Percentiles rank a stretch among this genome's conserved stretches.
These are phyloP conservation scores for Marasmarcha lunaedactyla DNA, from an alignment of 2,888 invertebrate species.

Conservation along the genomic window DNA sequence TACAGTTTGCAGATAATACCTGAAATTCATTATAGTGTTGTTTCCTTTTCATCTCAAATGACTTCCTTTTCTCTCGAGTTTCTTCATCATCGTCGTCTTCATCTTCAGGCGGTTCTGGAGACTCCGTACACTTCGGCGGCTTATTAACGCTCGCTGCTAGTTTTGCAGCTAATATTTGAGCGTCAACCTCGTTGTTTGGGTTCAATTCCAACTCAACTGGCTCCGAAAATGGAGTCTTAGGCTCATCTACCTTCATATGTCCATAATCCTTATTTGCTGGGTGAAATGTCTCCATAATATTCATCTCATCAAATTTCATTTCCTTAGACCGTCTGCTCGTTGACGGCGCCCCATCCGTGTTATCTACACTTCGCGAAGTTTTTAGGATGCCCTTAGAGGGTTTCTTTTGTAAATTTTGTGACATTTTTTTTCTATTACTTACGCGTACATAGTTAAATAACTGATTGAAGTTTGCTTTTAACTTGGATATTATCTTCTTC, in stretches of 20 bases:
- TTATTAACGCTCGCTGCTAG: slow-evolving; percentile 64
- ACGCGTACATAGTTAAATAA: slow-evolving; percentile 30
- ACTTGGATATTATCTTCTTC: too few relatives aligned
- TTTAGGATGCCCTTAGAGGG: slow-evolving; percentile 93
- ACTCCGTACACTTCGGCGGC: slow-evolving; percentile 53
- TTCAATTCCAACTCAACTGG: slow-evolving; percentile 72
- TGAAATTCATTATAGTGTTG: slow-evolving; percentile 97
- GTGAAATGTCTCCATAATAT: slow-evolving; percentile 97
- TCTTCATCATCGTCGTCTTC: slow-evolving; percentile 73
- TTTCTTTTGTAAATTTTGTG: slow-evolving; percentile 85
- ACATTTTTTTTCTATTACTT: slow-evolving; percentile 55
- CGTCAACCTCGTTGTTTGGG: slow-evolving; percentile 72
- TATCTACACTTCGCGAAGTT: slow-evolving; percentile 92
- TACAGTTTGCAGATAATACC: slow-evolving; percentile 32
- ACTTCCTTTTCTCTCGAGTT: slow-evolving; percentile 74
- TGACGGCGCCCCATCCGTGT: slow-evolving; percentile 58
- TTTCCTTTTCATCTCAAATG: slow-evolving; percentile 94
- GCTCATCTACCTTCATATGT: slow-evolving; percentile 97
- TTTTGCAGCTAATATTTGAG: slow-evolving; percentile 83
- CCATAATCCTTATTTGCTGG: slow-evolving; percentile 99
- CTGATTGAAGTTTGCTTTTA: too few relatives aligned
- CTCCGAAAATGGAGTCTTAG: slow-evolving; percentile 89
- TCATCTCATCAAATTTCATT: slow-evolving; percentile 97
- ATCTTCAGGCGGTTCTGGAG: slow-evolving; percentile 49
- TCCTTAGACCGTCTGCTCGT: slow-evolving; percentile 66